Evolutionary conservation across 2,797 vertebrate species (phyloP), one percentile per base, ranked within the genome.

Genomic region (Pogoniulus pusillus): DNA sequence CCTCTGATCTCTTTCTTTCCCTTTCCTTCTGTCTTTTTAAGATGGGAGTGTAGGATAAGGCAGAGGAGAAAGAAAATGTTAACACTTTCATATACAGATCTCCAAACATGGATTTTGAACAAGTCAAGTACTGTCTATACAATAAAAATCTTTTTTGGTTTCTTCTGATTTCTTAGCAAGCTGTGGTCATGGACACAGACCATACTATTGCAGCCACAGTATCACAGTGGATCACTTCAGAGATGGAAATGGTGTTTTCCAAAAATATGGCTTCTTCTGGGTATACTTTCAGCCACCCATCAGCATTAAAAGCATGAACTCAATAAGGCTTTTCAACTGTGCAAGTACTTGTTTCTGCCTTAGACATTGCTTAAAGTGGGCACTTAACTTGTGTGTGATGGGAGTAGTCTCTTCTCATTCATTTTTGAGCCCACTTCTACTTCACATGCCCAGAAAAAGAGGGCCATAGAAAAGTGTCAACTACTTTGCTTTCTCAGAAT

Each of bases 351-450:
- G 16, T 89, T 91, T 87, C 23, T 86, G 77, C 41, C 90, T 73
- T 82, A 57, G 49, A 19, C 0, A 0, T 18, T 79, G 15, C 82
- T 88, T 71, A 41, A 91, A 82, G 65, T 53, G 62, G 11, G 11
- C 85, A 41, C 59, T 91, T 93, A 69, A 65, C 16, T 89, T 82
- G 35, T 70, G 68, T 57, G 76, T 49, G 39, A 70, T 13, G 57
- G 16, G 63, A 90, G 34, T 63, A 73, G 39, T 70, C 43, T 47
- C 49, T 34, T 81, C 57, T 82, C 77, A 58, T 68, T 87, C 59
- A 53, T 82, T 86, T 88, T 90, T 84, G 79, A 91, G 43, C 57
- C 66, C 49, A 60, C 34, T 83, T 89, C 63, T 74, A 26, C 49
- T 79, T 84, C 43, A 75, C 29, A 54, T 1, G 7, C 16, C 47